Evolutionary conservation across 2,888 invertebrate genomes (phyloP), one percentile per base, ranked within the genome.

Genomic region (Dendrolimus houi): DNA sequence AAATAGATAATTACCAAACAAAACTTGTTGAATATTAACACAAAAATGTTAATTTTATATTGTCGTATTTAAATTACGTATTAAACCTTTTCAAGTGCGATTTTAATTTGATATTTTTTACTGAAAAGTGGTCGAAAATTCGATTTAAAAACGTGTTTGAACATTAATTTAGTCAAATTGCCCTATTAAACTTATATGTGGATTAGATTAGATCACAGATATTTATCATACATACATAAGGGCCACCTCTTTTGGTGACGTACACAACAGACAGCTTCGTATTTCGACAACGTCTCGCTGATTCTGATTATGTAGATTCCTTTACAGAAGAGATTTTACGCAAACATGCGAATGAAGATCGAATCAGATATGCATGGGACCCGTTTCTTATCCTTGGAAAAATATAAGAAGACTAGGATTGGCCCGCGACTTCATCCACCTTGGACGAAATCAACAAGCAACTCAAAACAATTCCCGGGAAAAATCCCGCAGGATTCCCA

Each of bases 281-380:
- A 82, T 83, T 81, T 81, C 76, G 75, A 72, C 74, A 74, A 68
- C 80, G 79, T 85, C 75, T 79, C 78, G 76, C 79, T 80, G 82
- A 79, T 78, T 83, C 78, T 84, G 85, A 85, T 84, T 85, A 85
- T 86, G 85, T 82, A 83, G 79, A 86, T 85, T 84, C 73, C 75
- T 77, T 75, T 79, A 79, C 77, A 78, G 70, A 77, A 71, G 73
- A 81, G 77, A 80, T 83, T 83, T 82, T 78, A 84, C 83, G 81
- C 82, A 85, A 85, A 85, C 80, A 81, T 79, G 80, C 76, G 81
- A 82, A 83, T 82, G 81, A 79, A 79, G 79, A 84, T 81, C 83
- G 78, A 83, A 85, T 85, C 84, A 84, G 81, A 84, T 86, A 84
- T 85, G 83, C 82, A 85, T 84, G 78, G 83, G 81, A 83, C 83